These are phyloP conservation scores for Phymorhynchus buccinoides DNA, from an alignment of 1,140 invertebrate species.

Conservation along the genomic window DNA sequence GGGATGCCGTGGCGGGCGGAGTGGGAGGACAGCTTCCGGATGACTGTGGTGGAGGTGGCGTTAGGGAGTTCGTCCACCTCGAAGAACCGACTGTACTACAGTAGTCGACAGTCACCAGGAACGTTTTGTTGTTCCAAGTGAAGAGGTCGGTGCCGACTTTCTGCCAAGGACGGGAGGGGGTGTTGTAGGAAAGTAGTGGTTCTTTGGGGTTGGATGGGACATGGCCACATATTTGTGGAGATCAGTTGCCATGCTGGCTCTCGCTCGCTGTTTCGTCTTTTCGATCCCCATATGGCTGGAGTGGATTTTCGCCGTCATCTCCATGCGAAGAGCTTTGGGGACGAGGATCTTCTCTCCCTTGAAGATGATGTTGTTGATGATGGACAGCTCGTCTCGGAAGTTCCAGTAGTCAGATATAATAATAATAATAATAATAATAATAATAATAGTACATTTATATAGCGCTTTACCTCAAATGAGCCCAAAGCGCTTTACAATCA, in stretches of 20 bases:
- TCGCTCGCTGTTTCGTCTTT: slow-evolving; percentile 14
- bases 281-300: slow-evolving; percentile 18
- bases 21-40: background rate
- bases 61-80: background rate
- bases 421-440: too few species aligned
- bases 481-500: too few species aligned
- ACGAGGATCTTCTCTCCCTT: slow-evolving; percentile 23
- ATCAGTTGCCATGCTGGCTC: background rate
- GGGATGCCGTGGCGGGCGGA: slow-evolving; percentile 4
- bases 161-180: slow-evolving; percentile 19
- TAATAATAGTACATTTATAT: too few species aligned
- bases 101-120: slow-evolving; percentile 20
- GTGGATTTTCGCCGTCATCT: background rate
- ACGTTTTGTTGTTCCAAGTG: background rate
- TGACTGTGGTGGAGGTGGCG: background rate
- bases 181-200: background rate
- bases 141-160: slow-evolving; percentile 3
- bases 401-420: slow-evolving; percentile 17
- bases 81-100: background rate
- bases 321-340: background rate
- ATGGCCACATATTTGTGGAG: background rate
- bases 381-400: slow-evolving; percentile 16
- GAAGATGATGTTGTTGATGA: slow-evolving; percentile 25
- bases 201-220: background rate
- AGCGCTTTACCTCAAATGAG: too few species aligned